A percentile compares a stretch with the other conserved stretches of the same genome.
phyloP scores from a whole-genome alignment of 2,888 invertebrate genomes.

The Oligia strigilis region DNA sequence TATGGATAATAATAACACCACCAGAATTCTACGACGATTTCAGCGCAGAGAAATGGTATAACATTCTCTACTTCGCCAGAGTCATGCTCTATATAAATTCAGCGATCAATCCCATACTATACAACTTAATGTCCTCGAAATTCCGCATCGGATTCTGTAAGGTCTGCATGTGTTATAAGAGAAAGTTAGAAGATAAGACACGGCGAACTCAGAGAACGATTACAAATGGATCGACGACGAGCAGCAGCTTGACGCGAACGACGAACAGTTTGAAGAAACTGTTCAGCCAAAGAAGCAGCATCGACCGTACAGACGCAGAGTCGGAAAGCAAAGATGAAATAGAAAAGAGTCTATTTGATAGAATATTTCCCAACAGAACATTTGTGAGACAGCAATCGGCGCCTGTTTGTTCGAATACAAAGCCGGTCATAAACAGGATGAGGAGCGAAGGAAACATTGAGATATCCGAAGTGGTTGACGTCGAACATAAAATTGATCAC shows the following conservation, averaged over 20 bases:
- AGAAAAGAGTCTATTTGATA: slow-evolving; percentile 79
- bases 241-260: slow-evolving; percentile 91
- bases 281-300: slow-evolving; percentile 84
- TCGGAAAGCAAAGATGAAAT: slow-evolving; percentile 78
- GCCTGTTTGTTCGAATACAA: slow-evolving; percentile 80
- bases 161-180: slow-evolving; percentile 91
- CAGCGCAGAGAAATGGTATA: slow-evolving; percentile 95
- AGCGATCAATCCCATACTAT: slow-evolving; percentile 97
- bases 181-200: slow-evolving; percentile 82
- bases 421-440: slow-evolving; percentile 82
- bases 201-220: slow-evolving; percentile 88
- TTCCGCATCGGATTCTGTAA: slow-evolving; percentile 95
- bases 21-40: slow-evolving; percentile 92
- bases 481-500: slow-evolving; percentile 72
- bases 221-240: slow-evolving; percentile 91
- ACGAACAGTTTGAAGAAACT: slow-evolving; percentile 90
- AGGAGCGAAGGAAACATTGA: slow-evolving; percentile 85
- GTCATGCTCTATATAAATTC: slow-evolving; percentile 97
- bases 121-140: slow-evolving; percentile 97
- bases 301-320: slow-evolving; percentile 84
- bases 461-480: slow-evolving; percentile 68
- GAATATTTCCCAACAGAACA: slow-evolving; percentile 80
- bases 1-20: slow-evolving; percentile 95
- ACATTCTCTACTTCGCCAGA: slow-evolving; percentile 95
- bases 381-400: slow-evolving; percentile 87